Base-by-base conservation (phyloP, 64 coral and sea anemone species). In the Hydrozoanthus tunicans region DNA sequence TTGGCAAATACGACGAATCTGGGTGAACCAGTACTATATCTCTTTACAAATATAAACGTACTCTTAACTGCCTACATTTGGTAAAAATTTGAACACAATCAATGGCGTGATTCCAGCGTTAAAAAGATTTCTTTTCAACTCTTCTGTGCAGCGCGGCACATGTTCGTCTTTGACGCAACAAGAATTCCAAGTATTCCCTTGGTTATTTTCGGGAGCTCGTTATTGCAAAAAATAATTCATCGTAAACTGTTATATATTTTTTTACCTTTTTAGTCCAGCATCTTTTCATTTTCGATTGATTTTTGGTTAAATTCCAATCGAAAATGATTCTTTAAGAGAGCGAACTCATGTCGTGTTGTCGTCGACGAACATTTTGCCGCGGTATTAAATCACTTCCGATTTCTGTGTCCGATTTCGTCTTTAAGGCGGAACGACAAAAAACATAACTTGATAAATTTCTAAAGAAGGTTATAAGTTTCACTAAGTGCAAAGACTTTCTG, bases 51-150 rank as follows among this genome's bases (percentile, higher is more conserved):
- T 59, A 88, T 88, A 54, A 43, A 43, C 55, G 32, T 4, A 59
- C 32, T 43, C 32, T 43, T 7, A 59, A 60, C 60, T 24, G 53
- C 6, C 55, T 56, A 70, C 24, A 43, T 27, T 74, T 61, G 6
- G 70, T 4, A 12, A 88, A 75, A 88, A 74, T 88, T 56, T 88
- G 17, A 88, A 74, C 84, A 56, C 4, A 73, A 88, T 88, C 84
- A 14, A 56, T 88, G 84, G 68, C 84, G 84, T 88, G 84, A 74
- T 88, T 88, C 56, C 67, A 13, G 56, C 56, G 68, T 58, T 88
- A 75, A 59, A 70, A 88, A 88, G 73, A 88, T 88, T 88, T 88
- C 69, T 88, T 62, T 86, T 74, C 20, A 88, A 7, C 55, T 74
- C 69, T 59, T 75, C 51, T 51, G 51, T 74, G 7, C 62, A 15